Percentiles rank a stretch among this genome's conserved stretches.
Evolutionary conservation across 2,888 invertebrate genomes (phyloP).

Genomic region (Syrphus vitripennis): DNA sequence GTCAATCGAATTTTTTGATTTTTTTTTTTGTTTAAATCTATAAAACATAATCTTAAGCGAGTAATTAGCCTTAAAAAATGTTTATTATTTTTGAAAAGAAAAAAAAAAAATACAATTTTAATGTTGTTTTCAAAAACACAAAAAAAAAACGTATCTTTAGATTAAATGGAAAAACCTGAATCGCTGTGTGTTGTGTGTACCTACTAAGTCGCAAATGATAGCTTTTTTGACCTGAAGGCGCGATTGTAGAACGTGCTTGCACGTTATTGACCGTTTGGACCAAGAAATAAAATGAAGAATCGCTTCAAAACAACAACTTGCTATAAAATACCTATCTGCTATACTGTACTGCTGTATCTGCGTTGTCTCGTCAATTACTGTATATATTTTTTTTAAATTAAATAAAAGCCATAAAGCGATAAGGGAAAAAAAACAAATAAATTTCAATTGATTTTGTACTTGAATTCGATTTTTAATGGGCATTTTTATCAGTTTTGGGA

Average conservation of each 20-base stretch:
- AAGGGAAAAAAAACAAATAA: conserved; percentile 50
- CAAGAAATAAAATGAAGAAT: conserved; percentile 11
- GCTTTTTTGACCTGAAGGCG: conserved; percentile 52
- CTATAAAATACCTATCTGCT: neutral
- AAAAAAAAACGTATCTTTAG: neutral
- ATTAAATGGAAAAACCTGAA: conserved; percentile 13
- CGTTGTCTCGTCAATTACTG: neutral
- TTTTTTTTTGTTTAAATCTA: conserved; percentile 24
- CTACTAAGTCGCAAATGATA: conserved; percentile 23
- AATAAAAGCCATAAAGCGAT: conserved; percentile 36
- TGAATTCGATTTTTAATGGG: conserved; percentile 60
- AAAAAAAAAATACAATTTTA: neutral
- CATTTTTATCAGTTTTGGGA: neutral
- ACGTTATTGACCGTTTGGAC: conserved; percentile 41
- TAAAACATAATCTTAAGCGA: conserved; percentile 12
- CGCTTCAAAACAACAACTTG: conserved; percentile 30
- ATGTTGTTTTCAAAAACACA: neutral
- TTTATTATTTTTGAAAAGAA: neutral
- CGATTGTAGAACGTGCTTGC: conserved; percentile 34
- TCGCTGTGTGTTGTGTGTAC: too few species aligned
- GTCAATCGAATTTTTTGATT: neutral
- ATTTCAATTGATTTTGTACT: conserved; percentile 61
- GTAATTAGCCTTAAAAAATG: conserved; percentile 13
- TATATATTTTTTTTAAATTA: conserved; percentile 29
- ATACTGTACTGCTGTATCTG: conserved; percentile 1